Base-by-base conservation (phyloP, 2,797 vertebrate genomes). In the Neosilurus hyrtlii region DNA sequence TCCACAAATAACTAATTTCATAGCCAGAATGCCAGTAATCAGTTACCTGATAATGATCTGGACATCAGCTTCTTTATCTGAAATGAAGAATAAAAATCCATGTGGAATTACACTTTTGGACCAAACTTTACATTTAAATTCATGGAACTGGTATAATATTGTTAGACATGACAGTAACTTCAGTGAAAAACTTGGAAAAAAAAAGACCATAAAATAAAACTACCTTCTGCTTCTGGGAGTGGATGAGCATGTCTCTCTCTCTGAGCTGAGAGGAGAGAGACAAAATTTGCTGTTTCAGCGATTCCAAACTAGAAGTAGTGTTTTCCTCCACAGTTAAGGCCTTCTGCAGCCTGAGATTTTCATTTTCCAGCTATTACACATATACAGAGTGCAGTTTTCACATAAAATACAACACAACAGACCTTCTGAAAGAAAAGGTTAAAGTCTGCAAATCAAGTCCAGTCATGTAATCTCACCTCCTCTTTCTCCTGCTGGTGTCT, bases 31-130 rank as follows among this genome's bases (percentile, higher is more conserved):
- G 11, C n/a, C 14, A 26, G 37, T 59, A 54, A 18, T 68, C 26
- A 82, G 77, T 92, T 92, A 94, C 93, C 92, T 90, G 91, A 85
- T 30, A 81, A 68, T 80, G 90, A 91, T 78, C 83, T 90, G 67
- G 87, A 74, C 61, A 90, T 90, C 57, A 94, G 59, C 43, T 88
- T 90, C 54, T 89, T 93, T 86, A 92, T 92, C 93, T 95, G 91
- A 37, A 90, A 91, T 61, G 54, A 88, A 85, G 1, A 65, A 77
- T 18, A 77, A 65, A 76, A 49, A 52, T 26, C 62, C n/a, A 24
- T 61, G 22, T 49, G 16, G 16, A 57, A 35, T 74, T 57, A 9
- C 15, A 30, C n/a, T 73, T 26, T 59, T 57, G 18, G 26, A 22
- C 26, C 11, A 14, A 37, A 61, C 10, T 43, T 76, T 12, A 76